phyloP scores from a whole-genome alignment of 92 coral and sea anemone species.

The Epizoanthus rinbou region DNA sequence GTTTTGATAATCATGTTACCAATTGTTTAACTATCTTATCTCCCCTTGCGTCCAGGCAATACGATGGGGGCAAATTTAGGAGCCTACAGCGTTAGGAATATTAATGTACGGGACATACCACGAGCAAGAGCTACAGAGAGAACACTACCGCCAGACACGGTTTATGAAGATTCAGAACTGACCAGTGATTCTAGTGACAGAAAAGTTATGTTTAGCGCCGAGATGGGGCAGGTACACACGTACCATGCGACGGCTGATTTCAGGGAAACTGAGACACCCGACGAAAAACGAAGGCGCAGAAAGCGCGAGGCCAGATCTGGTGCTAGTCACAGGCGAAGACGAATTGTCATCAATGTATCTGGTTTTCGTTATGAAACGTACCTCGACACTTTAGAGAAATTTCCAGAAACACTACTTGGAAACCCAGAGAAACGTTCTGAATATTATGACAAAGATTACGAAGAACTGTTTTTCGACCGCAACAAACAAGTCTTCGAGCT shows the following conservation, averaged over 20 bases:
- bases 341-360: slow-evolving; percentile 86
- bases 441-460: slow-evolving; percentile 80
- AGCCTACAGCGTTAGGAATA: slow-evolving; percentile 37
- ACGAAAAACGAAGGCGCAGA: slow-evolving; percentile 17
- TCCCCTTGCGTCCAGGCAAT: slow-evolving; percentile 8
- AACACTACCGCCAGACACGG: slow-evolving; percentile 1
- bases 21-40: neutral
- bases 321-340: slow-evolving; percentile 42
- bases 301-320: slow-evolving; percentile 10
- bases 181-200: slow-evolving; percentile 32
- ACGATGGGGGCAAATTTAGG: slow-evolving; percentile 42
- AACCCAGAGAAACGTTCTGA: slow-evolving; percentile 74
- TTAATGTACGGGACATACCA: slow-evolving; percentile 7
- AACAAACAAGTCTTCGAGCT: slow-evolving; percentile 93
- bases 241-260: slow-evolving; percentile 30
- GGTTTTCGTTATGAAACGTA: slow-evolving; percentile 92
- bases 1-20: neutral
- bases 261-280: slow-evolving; percentile 26
- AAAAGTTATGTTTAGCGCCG: slow-evolving; percentile 40
- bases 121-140: slow-evolving; percentile 20
- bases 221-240: slow-evolving; percentile 40
- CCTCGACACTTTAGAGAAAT: slow-evolving; percentile 77
- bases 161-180: slow-evolving; percentile 28
- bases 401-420: slow-evolving; percentile 89
- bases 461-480: slow-evolving; percentile 92